Evolutionary conservation across 2,888 invertebrate species (phyloP).

Genomic region (Sarcophaga caerulescens): DNA sequence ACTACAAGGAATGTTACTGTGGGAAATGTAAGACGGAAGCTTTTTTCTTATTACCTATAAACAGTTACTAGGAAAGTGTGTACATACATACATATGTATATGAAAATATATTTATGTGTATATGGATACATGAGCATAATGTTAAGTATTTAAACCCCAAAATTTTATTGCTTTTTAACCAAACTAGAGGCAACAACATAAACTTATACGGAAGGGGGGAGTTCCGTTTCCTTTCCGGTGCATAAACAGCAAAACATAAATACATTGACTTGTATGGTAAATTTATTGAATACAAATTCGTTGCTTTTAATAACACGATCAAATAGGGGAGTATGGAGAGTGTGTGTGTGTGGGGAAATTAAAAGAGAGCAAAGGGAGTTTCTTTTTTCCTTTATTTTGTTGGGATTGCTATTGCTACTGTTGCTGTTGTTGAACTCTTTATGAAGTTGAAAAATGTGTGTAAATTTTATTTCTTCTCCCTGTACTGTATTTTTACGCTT

Average conservation of each 20-base stretch:
- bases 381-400: neutral
- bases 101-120: neutral
- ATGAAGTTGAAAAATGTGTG: slow-evolving; percentile 4
- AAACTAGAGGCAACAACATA: slow-evolving; percentile 35
- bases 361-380: slow-evolving; percentile 7
- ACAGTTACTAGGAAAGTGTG: neutral
- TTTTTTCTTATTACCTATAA: neutral
- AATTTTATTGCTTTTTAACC: slow-evolving; percentile 39
- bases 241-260: slow-evolving; percentile 37
- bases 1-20: too few relatives aligned
- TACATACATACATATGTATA: too few relatives aligned
- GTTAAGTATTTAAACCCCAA: slow-evolving; percentile 61
- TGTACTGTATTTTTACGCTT: slow-evolving; percentile 27
- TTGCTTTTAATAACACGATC: neutral
- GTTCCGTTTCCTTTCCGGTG: too few relatives aligned
- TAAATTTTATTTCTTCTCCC: neutral
- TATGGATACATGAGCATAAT: neutral
- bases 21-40: too few relatives aligned
- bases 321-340: neutral
- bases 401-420: neutral
- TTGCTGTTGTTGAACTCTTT: slow-evolving; percentile 41
- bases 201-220: too few relatives aligned
- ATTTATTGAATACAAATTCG: slow-evolving; percentile 33
- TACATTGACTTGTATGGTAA: slow-evolving; percentile 36
- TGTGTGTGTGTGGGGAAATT: neutral